Percentiles rank a stretch among this genome's conserved stretches.
Evolutionary conservation across 2,888 invertebrate genomes (phyloP).

Genomic region (Harpalus rufipes): DNA sequence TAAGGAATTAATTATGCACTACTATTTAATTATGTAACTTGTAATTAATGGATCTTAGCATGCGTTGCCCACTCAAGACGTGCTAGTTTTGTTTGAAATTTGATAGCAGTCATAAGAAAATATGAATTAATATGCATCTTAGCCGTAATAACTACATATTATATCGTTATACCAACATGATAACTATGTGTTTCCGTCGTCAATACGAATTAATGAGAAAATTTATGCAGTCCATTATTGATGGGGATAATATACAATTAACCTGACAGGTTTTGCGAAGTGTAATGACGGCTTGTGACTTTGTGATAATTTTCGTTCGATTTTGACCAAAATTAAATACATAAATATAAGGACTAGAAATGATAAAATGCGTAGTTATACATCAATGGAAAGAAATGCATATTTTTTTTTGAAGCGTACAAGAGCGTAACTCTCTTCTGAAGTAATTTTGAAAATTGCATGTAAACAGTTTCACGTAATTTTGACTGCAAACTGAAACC

Average conservation of each 20-base stretch:
- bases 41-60: conserved; percentile 41
- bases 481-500: no score
- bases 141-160: conserved; percentile 7
- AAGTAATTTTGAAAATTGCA: no score
- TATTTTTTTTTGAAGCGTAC: no score
- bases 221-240: not conserved
- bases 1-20: conserved; percentile 52
- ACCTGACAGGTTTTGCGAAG: not conserved
- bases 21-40: conserved; percentile 55
- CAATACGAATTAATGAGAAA: not conserved
- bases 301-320: no score
- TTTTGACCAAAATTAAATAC: no score
- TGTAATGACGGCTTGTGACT: no score
- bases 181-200: conserved; percentile 1
- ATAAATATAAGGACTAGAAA: no score
- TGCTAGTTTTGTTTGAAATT: conserved; percentile 24
- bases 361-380: no score
- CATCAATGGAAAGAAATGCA: no score
- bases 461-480: no score
- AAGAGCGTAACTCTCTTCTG: no score
- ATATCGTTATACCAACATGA: not conserved
- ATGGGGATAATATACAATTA: not conserved
- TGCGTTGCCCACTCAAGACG: conserved; percentile 13
- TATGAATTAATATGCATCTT: conserved; percentile 10
- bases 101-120: conserved; percentile 8